Base-by-base conservation (phyloP, 2,888 invertebrate species). In the Sturmia bella region DNA sequence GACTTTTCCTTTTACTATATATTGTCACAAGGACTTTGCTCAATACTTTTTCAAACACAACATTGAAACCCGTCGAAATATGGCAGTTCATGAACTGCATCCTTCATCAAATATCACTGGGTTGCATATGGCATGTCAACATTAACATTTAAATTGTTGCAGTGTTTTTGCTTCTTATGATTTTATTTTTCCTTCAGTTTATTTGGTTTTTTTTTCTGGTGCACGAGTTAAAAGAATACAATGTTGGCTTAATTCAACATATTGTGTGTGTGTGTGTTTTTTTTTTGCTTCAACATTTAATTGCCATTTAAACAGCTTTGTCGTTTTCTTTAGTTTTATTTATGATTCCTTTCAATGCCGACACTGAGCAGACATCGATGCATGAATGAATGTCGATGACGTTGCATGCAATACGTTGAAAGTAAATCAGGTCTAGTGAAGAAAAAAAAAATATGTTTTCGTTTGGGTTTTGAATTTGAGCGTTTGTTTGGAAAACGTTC, bases 221-320 rank as follows among this genome's bases (percentile, higher is more conserved):
- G 73, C 83, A 61, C 57, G 76, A 78, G 81, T 61, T 84, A 84
- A 85, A 84, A 41, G 52, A 86, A 87, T 68, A 43, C 85, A 85
- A 86, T 87, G 87, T 87, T 87, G 88, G 87, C 86, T 86, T 72
- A 81, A 76, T 83, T 83, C 69, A 80, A 73, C 70, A 80, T 80
- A 59, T 76, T 81, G 81, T 76, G 59, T n/a, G n/a, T n/a, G n/a
- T n/a, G n/a, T n/a, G 76, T 81, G 56, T 50, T 48, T 45, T 56
- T 52, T 52, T 59, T 69, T 41, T 64, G 41, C 45, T 45, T 12
- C 19, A 68, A 77, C 73, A 83, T 75, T 76, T 82, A 76, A 75
- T 82, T 84, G 79, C 76, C 75, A 84, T 76, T 82, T 76, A 64
- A 80, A 76, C 69, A 73, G 68, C 82, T 77, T 69, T 69, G 69